phyloP scores from a whole-genome alignment of 2,113 vertebrate genomes.

The Hypocryptadius cinnamomeus region DNA sequence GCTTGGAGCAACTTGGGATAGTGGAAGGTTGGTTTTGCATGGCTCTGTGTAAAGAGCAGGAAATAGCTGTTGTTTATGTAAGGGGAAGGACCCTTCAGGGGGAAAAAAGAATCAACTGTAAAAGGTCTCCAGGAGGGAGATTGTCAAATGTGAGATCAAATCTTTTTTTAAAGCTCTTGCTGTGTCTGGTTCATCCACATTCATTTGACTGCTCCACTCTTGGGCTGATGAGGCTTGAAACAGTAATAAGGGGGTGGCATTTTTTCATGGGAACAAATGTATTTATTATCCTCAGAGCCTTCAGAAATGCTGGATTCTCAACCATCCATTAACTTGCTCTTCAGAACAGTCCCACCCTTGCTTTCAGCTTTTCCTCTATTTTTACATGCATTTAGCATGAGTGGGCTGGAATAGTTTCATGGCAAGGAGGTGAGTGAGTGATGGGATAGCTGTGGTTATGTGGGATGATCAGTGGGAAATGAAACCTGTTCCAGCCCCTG shows the following conservation, averaged over 20 bases:
- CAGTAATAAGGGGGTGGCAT: conserved; percentile 12
- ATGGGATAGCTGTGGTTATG: neutral
- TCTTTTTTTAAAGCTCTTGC: neutral
- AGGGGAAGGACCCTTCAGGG: neutral
- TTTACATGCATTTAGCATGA: conserved; percentile 1
- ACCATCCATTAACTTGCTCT: conserved; percentile 2
- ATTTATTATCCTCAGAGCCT: neutral
- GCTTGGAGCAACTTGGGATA: neutral
- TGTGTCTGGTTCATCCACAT: neutral
- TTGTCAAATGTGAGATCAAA: neutral
- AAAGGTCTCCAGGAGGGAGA: neutral
- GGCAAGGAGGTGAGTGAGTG: neutral
- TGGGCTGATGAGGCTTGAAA: conserved; percentile 35
- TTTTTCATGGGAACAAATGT: neutral
- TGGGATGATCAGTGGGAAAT: neutral
- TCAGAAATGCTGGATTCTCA: conserved; percentile 8
- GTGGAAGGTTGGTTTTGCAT: neutral
- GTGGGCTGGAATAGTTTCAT: neutral
- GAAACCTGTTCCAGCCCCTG: neutral
- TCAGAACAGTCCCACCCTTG: neutral
- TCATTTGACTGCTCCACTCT: neutral
- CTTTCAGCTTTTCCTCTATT: conserved; percentile 17
- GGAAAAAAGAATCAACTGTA: neutral
- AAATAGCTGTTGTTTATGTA: neutral
- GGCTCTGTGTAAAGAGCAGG: neutral